These are phyloP conservation scores for Eupithecia subumbrata DNA, from an alignment of 2,888 invertebrate species.

Conservation along the genomic window DNA sequence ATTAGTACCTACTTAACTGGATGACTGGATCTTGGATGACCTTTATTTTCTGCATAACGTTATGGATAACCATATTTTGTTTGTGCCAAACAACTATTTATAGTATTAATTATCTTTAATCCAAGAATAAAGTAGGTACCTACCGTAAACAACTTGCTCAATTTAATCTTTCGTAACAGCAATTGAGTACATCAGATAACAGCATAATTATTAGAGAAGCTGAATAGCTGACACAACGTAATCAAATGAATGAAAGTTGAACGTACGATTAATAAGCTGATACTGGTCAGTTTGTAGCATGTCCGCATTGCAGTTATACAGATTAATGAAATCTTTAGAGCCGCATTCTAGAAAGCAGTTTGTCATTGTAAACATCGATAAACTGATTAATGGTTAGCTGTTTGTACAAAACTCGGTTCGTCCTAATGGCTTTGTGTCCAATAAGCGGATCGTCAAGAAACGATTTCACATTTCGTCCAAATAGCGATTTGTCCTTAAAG, in stretches of 20 bases:
- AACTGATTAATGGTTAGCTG: not conserved
- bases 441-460: not conserved
- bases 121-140: not conserved
- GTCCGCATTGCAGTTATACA: not conserved
- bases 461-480: not conserved
- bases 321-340: not conserved
- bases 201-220: constrained; percentile 20
- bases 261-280: constrained; percentile 10
- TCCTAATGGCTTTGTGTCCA: no score
- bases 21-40: no score
- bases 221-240: constrained; percentile 21
- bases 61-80: not conserved
- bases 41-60: not conserved
- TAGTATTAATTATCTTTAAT: not conserved
- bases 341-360: not conserved
- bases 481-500: not conserved
- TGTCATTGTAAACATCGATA: not conserved
- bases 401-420: not conserved
- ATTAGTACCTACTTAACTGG: no score
- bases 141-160: constrained; percentile 11
- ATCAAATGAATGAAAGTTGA: constrained; percentile 33
- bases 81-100: not conserved
- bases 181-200: constrained; percentile 33
- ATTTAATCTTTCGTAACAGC: constrained; percentile 30
- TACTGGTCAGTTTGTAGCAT: not conserved